These are phyloP conservation scores for Brachyrhaphis roseni DNA, from an alignment of 2,797 vertebrate species.

Conservation along the genomic window DNA sequence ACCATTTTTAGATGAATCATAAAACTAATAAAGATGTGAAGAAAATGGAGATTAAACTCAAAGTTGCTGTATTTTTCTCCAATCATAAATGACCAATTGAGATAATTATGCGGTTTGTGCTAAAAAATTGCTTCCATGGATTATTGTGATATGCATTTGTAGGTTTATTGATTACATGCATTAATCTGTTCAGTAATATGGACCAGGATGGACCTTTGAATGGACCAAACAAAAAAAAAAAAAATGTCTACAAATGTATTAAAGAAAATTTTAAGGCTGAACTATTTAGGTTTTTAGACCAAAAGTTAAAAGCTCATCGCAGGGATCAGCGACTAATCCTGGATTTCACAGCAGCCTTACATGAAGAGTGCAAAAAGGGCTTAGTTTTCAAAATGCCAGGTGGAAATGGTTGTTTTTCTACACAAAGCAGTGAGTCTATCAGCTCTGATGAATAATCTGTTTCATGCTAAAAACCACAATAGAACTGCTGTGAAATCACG, in stretches of 20 bases:
- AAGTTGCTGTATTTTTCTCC: constrained; percentile 1
- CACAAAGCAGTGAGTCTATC: not conserved
- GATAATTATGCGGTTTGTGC: constrained; percentile 46
- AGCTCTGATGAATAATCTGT: not conserved
- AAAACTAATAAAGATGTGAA: not conserved
- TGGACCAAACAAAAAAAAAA: not conserved
- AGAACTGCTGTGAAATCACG: not conserved
- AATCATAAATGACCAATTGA: constrained; percentile 13
- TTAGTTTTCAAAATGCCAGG: not conserved
- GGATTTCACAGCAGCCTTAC: not conserved
- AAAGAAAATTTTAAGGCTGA: not conserved
- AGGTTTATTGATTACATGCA: constrained; percentile 27
- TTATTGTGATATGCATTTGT: constrained; percentile 38
- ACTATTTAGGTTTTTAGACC: not conserved
- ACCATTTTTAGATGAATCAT: not conserved
- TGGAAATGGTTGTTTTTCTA: not conserved
- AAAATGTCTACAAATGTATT: constrained; percentile 5
- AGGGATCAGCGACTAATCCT: not conserved
- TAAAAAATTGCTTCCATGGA: constrained; percentile 32
- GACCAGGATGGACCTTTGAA: constrained; percentile 1
- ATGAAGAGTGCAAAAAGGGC: not conserved
- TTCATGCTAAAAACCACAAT: not conserved
- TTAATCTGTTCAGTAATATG: constrained; percentile 5
- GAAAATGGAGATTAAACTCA: not conserved
- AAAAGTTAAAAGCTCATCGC: not conserved